Evolutionary conservation across 2,888 invertebrate genomes (phyloP).

Genomic region (Tigriopus californicus): DNA sequence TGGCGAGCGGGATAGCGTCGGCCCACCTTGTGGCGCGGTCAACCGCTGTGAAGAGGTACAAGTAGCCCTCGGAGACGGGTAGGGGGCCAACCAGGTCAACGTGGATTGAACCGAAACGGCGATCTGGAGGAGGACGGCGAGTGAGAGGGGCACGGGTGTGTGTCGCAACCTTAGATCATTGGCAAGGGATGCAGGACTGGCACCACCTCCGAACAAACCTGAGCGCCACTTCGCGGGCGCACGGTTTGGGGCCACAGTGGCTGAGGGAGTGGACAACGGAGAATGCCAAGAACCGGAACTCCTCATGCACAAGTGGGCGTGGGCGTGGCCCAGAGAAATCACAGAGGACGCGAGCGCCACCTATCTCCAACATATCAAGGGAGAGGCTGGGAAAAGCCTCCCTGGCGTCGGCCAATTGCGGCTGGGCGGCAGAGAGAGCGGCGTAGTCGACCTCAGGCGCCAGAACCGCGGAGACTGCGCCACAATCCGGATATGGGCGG

Average conservation of each 20-base stretch:
- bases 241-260: background rate
- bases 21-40: conserved; percentile 8
- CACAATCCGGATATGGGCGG: background rate
- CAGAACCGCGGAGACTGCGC: no score
- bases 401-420: background rate
- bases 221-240: background rate
- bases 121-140: background rate
- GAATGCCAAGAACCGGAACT: background rate
- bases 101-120: background rate
- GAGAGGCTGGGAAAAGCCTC: no score
- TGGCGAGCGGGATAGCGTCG: background rate
- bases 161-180: conserved; percentile 5
- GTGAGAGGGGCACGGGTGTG: no score
- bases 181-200: background rate
- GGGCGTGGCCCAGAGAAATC: no score
- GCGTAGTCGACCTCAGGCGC: background rate
- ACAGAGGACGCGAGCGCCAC: no score
- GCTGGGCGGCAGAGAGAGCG: no score
- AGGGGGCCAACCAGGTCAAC: conserved; percentile 11
- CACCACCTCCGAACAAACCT: conserved; percentile 10
- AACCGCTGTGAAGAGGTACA: background rate
- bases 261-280: background rate
- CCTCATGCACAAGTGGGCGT: no score
- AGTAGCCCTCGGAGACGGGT: conserved; percentile 3
- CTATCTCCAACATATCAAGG: no score